Evolutionary conservation across 2,888 invertebrate genomes (phyloP).

Genomic region (Omphaloscelis lunosa): DNA sequence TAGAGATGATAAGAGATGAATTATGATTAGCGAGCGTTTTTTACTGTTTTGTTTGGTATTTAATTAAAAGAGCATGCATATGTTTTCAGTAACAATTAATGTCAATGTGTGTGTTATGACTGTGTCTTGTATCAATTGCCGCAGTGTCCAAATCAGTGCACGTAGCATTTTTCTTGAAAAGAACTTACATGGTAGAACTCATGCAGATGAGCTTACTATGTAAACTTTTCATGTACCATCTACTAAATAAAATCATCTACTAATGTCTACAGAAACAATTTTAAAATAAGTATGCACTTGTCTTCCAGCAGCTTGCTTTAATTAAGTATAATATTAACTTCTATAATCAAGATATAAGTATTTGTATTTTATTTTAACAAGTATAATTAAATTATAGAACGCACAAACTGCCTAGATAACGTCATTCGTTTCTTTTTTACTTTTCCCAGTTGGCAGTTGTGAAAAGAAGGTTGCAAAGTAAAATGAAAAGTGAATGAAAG

Average conservation of each 20-base stretch:
- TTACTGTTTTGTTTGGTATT: neutral
- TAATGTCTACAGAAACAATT: neutral
- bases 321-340: neutral
- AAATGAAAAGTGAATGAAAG: constrained; percentile 62
- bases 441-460: neutral
- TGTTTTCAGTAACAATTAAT: neutral
- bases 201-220: neutral
- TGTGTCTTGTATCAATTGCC: neutral
- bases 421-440: neutral
- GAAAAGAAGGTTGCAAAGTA: constrained; percentile 46
- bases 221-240: neutral
- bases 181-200: neutral
- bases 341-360: neutral
- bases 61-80: neutral
- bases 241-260: neutral
- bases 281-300: neutral
- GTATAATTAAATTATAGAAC: neutral
- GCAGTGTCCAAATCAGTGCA: no score
- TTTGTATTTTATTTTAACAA: neutral
- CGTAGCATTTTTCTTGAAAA: neutral
- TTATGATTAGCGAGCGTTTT: neutral
- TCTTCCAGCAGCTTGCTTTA: neutral
- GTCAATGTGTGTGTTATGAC: no score
- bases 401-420: neutral
- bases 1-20: neutral